Conservation (phyloP, 2,888 invertebrate genomes). For the Caenorhabditis auriculariae region DNA sequence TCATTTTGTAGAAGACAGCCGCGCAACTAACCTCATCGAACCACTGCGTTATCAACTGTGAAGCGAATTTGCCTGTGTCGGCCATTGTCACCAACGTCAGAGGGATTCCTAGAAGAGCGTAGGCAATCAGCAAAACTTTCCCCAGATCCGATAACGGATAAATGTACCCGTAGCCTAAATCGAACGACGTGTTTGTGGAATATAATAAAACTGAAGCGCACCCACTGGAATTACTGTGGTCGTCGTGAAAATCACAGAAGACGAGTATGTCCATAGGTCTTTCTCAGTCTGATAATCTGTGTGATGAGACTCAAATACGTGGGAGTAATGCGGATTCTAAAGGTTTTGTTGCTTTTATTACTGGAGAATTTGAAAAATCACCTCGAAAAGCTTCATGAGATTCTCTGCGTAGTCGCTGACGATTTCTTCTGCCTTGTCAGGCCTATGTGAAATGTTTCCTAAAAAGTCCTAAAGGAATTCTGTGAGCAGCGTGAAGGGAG, state of each 20-base stretch:
- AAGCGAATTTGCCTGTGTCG: conserved; percentile 46
- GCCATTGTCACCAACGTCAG: conserved; percentile 48
- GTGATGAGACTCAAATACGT: conserved; percentile 26
- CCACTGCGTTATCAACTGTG: conserved; percentile 33
- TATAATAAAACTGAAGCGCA: conserved; percentile 6
- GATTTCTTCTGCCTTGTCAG: neutral
- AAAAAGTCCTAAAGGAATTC: conserved; percentile 20
- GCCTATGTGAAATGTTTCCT: conserved; percentile 8
- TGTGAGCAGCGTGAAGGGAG: no score
- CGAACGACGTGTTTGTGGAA: neutral
- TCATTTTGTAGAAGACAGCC: no score
- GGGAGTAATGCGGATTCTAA: conserved; percentile 11
- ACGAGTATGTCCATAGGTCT: conserved; percentile 43
- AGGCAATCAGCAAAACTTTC: conserved; percentile 24
- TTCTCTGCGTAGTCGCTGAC: conserved; percentile 30
- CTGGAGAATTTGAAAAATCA: no score
- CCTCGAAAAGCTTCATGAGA: conserved; percentile 29
- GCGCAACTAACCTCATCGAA: conserved; percentile 27
- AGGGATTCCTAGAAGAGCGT: conserved; percentile 45
- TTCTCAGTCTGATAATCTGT: conserved; percentile 11
- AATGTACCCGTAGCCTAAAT: conserved; percentile 44
- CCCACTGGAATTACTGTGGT: conserved; percentile 54
- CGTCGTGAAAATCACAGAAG: conserved; percentile 42
- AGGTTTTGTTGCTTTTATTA: neutral
- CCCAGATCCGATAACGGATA: conserved; percentile 32